Evolutionary conservation across 2,888 invertebrate species (phyloP), one percentile per base, ranked within the genome.

Genomic region (Zootermopsis nevadensis): DNA sequence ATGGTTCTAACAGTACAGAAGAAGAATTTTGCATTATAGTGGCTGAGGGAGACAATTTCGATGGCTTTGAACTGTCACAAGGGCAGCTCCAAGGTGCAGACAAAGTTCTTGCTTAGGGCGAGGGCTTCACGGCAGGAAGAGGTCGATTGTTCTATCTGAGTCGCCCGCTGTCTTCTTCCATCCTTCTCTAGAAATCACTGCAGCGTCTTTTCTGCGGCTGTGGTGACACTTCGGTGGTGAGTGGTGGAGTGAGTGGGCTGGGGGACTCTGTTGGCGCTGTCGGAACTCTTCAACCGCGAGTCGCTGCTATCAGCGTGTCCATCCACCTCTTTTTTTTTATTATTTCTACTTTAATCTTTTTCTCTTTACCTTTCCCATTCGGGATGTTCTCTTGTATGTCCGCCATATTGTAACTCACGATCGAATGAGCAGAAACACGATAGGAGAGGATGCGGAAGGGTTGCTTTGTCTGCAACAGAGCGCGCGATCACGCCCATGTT

Each of bases 331-430:
- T 22, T 33, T n/a, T 33, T 38, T n/a, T 38, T n/a, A 24, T n/a
- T 74, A 31, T 74, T 55, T 67, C 24, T 55, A 22, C 30, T 33
- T 53, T 31, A 7, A 48, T 77, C 79, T 12, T 31, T 74, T n/a
- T 24, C 27, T 48, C 55, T 53, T 19, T 53, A 7, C 15, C 0
- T 33, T 31, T 72, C 10, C 33, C 42, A 55, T 31, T n/a, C 35
- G 31, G 15, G 77, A 60, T 77, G 80, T 77, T 67, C 66, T 60
- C 27, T 60, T n/a, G 27, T 35, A 76, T 84, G 81, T 83, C 83
- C 83, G 84, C 84, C 84, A 84, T 84, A 80, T 83, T 84, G 83
- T 84, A 83, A 69, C 83, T 84, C 84, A 84, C 84, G 84, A 84
- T 60, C 77, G 76, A 80, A 82, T 81, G 84, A 84, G 80, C 84